Conservation (phyloP, 2,113 vertebrate species). For the Syrmaticus mikado region DNA sequence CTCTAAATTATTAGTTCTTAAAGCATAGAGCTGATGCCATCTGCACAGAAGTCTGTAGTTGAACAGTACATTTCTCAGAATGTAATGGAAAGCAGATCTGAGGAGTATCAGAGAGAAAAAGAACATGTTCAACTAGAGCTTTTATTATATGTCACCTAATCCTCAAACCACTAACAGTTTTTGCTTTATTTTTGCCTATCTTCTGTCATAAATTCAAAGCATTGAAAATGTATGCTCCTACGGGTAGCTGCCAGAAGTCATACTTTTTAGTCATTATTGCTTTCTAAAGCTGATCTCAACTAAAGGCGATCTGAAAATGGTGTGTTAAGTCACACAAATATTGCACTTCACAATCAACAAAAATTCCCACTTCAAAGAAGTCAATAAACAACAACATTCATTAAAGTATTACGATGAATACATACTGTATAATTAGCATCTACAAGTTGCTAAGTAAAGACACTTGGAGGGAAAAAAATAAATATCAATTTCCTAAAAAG, state of each 20-base stretch:
- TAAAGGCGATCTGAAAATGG: slow-evolving; percentile 45
- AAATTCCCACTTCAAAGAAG: not conserved
- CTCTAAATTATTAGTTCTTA: slow-evolving; percentile 53
- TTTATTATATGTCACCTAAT: slow-evolving; percentile 27
- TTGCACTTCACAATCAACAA: not conserved
- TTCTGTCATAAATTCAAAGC: slow-evolving; percentile 7
- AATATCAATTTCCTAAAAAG: not conserved
- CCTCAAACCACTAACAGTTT: slow-evolving; percentile 41
- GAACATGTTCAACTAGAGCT: not conserved
- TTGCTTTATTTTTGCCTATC: slow-evolving; percentile 6
- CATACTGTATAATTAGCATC: not conserved
- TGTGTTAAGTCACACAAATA: slow-evolving; percentile 18
- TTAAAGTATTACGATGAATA: not conserved
- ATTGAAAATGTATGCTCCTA: not conserved
- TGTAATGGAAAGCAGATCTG: slow-evolving; percentile 47
- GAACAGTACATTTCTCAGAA: slow-evolving; percentile 42
- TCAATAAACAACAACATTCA: slow-evolving; percentile 3
- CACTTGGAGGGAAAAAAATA: not conserved
- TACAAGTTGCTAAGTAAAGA: not conserved
- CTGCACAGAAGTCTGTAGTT: slow-evolving; percentile 3
- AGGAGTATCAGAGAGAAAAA: slow-evolving; percentile 50
- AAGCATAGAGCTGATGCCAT: slow-evolving; percentile 46
- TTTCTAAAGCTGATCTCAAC: slow-evolving; percentile 33
- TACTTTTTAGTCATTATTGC: not conserved
- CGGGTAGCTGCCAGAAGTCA: slow-evolving; percentile 23